phyloP scores from a whole-genome alignment of 2,888 invertebrate genomes.

The Invenusta paracnida region DNA sequence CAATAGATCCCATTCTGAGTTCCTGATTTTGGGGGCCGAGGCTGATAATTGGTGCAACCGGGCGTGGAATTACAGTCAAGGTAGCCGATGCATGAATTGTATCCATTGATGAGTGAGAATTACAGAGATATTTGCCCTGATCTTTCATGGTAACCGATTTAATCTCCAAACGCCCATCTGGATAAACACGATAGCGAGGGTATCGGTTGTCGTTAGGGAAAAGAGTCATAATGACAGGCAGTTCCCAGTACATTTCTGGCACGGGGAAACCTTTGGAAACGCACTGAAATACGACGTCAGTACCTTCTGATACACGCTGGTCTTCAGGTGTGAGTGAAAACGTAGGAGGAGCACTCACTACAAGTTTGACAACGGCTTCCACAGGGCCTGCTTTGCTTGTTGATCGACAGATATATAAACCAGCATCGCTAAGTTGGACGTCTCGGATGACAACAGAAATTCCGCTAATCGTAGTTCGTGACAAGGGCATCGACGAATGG shows the following conservation, averaged over 20 bases:
- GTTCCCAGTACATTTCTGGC: slow-evolving; percentile 33
- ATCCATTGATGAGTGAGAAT: slow-evolving; percentile 35
- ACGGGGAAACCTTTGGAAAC: slow-evolving; percentile 8
- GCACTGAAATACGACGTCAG: slow-evolving; percentile 4
- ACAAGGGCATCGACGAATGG: background rate
- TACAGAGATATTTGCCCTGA: slow-evolving; percentile 34
- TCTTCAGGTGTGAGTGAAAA: slow-evolving; percentile 32
- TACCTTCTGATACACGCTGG: slow-evolving; percentile 30
- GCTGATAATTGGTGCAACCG: slow-evolving; percentile 32
- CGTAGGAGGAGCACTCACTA: slow-evolving; percentile 15
- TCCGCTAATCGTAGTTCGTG: slow-evolving; percentile 13
- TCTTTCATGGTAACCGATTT: background rate
- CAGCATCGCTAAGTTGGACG: slow-evolving; percentile 34
- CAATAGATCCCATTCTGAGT: slow-evolving; percentile 9
- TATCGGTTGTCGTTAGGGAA: slow-evolving; percentile 16
- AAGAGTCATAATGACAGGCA: slow-evolving; percentile 25
- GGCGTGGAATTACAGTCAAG: background rate
- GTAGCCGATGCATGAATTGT: slow-evolving; percentile 24
- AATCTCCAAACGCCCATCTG: slow-evolving; percentile 34
- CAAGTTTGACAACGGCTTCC: slow-evolving; percentile 12
- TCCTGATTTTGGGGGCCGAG: slow-evolving; percentile 32
- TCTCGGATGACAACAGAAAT: background rate
- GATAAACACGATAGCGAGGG: background rate
- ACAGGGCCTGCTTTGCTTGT: background rate
- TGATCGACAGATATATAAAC: slow-evolving; percentile 32